A percentile compares a stretch with the other conserved stretches of the same genome.
phyloP scores from a whole-genome alignment of 1,140 invertebrate species.

The Rhagoletis pomonella region DNA sequence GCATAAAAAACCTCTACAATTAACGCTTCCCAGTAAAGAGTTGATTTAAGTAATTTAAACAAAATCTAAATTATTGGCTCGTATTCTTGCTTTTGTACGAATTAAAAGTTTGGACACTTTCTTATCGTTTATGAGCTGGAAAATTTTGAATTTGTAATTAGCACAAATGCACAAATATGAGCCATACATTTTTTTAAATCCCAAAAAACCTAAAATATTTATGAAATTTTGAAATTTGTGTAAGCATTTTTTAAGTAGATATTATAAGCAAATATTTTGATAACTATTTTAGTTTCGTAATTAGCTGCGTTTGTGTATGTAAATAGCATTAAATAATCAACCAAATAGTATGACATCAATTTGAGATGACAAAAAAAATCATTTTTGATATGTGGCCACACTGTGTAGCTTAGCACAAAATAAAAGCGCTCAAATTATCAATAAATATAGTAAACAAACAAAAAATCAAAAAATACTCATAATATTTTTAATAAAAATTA shows the following conservation, averaged over 20 bases:
- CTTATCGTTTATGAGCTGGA: too few species aligned
- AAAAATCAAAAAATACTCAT: conserved; percentile 15
- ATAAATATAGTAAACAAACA: too few species aligned
- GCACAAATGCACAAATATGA: too few species aligned
- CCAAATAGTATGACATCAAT: conserved; percentile 42
- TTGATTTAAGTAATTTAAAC: not conserved
- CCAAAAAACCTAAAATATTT: too few species aligned
- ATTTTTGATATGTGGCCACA: not conserved
- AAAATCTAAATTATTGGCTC: not conserved
- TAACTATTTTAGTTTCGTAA: not conserved
- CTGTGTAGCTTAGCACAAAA: not conserved
- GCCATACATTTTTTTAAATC: too few species aligned
- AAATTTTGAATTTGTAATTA: too few species aligned
- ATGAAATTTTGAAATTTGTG: too few species aligned
- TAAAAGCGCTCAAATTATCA: not conserved
- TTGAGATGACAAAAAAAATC: not conserved
- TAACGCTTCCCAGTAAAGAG: conserved; percentile 15
- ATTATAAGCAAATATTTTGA: not conserved
- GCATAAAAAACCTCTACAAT: not conserved
- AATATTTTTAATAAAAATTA: not conserved
- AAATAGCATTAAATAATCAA: conserved; percentile 11
- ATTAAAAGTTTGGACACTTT: too few species aligned
- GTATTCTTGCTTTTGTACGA: too few species aligned
- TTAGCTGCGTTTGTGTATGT: not conserved
- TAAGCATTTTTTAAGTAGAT: conserved; percentile 15